phyloP scores from a whole-genome alignment of 2,888 invertebrate genomes.

The Habrosyne pyritoides region DNA sequence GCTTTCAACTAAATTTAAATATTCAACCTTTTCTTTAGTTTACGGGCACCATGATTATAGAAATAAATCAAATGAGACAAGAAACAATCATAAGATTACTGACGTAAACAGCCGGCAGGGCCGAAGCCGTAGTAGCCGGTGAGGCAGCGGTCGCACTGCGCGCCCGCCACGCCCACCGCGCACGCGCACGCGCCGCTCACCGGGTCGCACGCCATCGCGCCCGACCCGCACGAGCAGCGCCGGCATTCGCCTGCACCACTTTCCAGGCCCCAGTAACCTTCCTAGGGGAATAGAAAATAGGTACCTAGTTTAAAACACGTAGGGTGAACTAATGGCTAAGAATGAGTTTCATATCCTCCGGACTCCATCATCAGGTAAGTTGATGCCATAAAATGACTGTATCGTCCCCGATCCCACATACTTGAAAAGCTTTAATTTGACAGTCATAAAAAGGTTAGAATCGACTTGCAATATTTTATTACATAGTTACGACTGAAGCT shows the following conservation, averaged over 20 bases:
- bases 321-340: too few relatives aligned
- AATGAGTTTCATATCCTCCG: too few relatives aligned
- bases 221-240: constrained; percentile 90
- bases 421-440: too few relatives aligned
- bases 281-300: constrained; percentile 55
- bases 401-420: too few relatives aligned
- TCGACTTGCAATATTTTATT: too few relatives aligned
- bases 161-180: constrained; percentile 89
- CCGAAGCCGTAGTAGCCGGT: constrained; percentile 91
- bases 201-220: constrained; percentile 90
- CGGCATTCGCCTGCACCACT: constrained; percentile 91
- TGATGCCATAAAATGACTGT: too few relatives aligned
- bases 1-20: too few relatives aligned
- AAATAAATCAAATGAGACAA: not conserved
- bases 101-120: constrained; percentile 89
- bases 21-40: too few relatives aligned
- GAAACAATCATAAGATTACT: constrained; percentile 42
- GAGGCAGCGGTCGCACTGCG: constrained; percentile 88
- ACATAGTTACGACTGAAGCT: too few relatives aligned
- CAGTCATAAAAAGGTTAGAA: too few relatives aligned
- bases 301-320: not conserved
- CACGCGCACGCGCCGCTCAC: constrained; percentile 91
- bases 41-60: not conserved
- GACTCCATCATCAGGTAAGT: too few relatives aligned
- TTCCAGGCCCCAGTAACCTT: constrained; percentile 90